A percentile compares a stretch with the other conserved stretches of the same genome.
These are phyloP conservation scores for Helarctos malayanus DNA, from an alignment of 2,797 vertebrate species.

Conservation along the genomic window DNA sequence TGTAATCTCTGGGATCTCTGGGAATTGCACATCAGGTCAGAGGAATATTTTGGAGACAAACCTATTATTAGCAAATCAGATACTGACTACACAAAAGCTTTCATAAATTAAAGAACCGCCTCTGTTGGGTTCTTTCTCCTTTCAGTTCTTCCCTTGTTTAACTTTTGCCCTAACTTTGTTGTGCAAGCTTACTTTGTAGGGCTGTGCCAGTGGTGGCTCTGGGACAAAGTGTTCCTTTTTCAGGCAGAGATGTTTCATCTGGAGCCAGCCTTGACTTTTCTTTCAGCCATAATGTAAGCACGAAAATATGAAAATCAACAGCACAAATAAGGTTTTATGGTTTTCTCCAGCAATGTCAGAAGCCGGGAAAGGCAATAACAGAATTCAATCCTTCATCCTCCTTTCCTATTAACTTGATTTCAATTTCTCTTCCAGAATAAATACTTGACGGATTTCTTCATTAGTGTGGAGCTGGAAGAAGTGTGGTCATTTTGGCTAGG, in stretches of 20 bases:
- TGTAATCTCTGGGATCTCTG: conserved; percentile 83
- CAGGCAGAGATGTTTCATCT: conserved; percentile 81
- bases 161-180: conserved; percentile 78
- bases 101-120: conserved; percentile 76
- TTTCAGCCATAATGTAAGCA: conserved; percentile 82
- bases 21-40: conserved; percentile 67
- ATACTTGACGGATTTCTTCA: conserved; percentile 77
- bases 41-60: conserved; percentile 80
- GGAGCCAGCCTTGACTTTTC: conserved; percentile 81
- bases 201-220: conserved; percentile 65
- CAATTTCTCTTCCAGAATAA: conserved; percentile 78
- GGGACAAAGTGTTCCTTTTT: conserved; percentile 80
- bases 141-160: conserved; percentile 81
- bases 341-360: conserved; percentile 71
- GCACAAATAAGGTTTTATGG: conserved; percentile 85
- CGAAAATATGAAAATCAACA: conserved; percentile 86
- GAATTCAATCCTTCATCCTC: conserved; percentile 73
- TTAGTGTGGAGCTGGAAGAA: conserved; percentile 72
- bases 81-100: conserved; percentile 71
- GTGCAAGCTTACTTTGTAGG: conserved; percentile 72
- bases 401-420: conserved; percentile 78
- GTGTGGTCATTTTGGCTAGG: conserved; percentile 72
- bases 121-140: conserved; percentile 75
- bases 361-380: conserved; percentile 75
- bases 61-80: conserved; percentile 81